Evolutionary conservation across 37 sponge, comb jelly and placozoan genomes (phyloP).

Genomic region (Geodia barretti): DNA sequence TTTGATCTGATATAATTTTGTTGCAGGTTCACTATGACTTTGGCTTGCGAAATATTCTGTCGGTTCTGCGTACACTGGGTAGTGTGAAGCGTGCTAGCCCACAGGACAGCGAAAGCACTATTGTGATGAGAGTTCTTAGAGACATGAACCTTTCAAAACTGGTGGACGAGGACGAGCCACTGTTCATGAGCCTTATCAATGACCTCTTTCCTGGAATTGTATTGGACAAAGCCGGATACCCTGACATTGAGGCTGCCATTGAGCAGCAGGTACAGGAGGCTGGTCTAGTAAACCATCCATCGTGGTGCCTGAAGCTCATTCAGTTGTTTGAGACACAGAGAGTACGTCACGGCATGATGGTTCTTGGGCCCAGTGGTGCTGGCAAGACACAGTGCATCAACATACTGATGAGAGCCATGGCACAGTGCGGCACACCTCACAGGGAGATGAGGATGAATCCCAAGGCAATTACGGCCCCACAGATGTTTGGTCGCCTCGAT

Average conservation of each 20-base stretch:
- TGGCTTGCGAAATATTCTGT: constrained; percentile 97
- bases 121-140: constrained; percentile 95
- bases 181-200: constrained; percentile 92
- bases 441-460: constrained; percentile 99
- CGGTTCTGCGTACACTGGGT: constrained; percentile 96
- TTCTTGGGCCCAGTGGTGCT: constrained; percentile 96
- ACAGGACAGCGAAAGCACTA: constrained; percentile 91
- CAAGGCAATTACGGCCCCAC: constrained; percentile 97
- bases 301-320: constrained; percentile 96
- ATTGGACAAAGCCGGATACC: constrained; percentile 97
- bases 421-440: constrained; percentile 87
- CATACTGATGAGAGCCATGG: constrained; percentile 94
- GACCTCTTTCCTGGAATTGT: constrained; percentile 96
- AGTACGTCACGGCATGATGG: constrained; percentile 99
- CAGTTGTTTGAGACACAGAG: constrained; percentile 98
- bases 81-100: constrained; percentile 87
- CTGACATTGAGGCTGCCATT: constrained; percentile 96
- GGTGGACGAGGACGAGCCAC: constrained; percentile 98
- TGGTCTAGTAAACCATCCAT: constrained; percentile 89
- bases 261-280: constrained; percentile 56
- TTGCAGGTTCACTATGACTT: constrained; percentile 95
- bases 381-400: constrained; percentile 93
- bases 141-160: constrained; percentile 99
- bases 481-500: constrained; percentile 99
- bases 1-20: neutral